These are phyloP conservation scores for Eupithecia dodoneata DNA, from an alignment of 2,888 invertebrate genomes.

Conservation along the genomic window DNA sequence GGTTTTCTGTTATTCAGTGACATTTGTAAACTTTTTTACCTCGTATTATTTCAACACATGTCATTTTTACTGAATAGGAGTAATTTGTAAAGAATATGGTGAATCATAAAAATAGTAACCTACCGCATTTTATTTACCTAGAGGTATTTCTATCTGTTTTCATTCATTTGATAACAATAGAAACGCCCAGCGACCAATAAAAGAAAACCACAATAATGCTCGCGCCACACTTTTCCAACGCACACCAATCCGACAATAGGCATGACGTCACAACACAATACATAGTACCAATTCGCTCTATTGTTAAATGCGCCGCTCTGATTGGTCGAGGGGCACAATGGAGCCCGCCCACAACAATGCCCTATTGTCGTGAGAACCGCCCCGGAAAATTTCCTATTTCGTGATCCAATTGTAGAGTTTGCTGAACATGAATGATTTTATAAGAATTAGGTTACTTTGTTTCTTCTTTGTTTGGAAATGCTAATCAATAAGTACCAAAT, in stretches of 20 bases:
- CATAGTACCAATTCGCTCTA: slow-evolving; percentile 78
- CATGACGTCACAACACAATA: slow-evolving; percentile 52
- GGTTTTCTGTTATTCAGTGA: background rate
- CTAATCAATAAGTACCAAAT: background rate
- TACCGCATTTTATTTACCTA: background rate
- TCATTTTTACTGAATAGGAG: background rate
- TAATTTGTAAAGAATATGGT: background rate
- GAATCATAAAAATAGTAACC: background rate
- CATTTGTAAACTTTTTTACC: background rate
- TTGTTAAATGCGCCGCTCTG: slow-evolving; percentile 71
- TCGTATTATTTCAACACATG: background rate
- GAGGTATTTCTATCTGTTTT: background rate
- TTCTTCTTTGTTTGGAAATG: background rate
- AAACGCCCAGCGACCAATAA: slow-evolving; percentile 23
- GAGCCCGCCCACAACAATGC: slow-evolving; percentile 81
- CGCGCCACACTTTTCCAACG: slow-evolving; percentile 44
- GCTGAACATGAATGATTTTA: background rate
- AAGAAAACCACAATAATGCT: slow-evolving; percentile 21
- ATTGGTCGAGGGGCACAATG: slow-evolving; percentile 79
- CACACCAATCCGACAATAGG: slow-evolving; percentile 78
- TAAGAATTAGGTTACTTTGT: background rate
- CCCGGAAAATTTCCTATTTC: slow-evolving; percentile 52
- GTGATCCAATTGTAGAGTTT: slow-evolving; percentile 34
- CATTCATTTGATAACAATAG: background rate
- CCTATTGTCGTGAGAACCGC: slow-evolving; percentile 75